Evolutionary conservation across 2,797 vertebrate genomes (phyloP).

Genomic region (Myripristis jacobus): DNA sequence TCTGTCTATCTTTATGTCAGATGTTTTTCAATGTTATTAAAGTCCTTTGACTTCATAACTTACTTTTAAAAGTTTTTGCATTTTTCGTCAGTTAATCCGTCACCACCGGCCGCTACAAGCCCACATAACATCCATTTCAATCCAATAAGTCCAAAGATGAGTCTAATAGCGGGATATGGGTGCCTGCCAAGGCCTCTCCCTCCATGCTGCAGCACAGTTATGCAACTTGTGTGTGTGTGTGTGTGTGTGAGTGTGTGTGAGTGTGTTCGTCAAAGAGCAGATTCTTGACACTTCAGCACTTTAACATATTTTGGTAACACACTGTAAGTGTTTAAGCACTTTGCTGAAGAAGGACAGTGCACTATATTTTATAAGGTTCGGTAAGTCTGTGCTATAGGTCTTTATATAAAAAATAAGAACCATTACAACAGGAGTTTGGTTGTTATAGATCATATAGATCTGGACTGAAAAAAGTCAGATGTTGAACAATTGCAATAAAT

Average conservation of each 20-base stretch:
- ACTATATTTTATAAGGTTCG: background rate
- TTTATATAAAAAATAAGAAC: too few species aligned
- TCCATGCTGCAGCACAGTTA: slow-evolving; percentile 35
- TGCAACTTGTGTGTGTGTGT: slow-evolving; percentile 27
- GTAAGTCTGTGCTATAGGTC: background rate
- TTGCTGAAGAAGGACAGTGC: background rate
- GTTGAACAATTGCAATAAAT: too few species aligned
- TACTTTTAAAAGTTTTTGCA: too few species aligned
- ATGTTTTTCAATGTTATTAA: slow-evolving; percentile 1
- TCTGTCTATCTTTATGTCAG: slow-evolving; percentile 25
- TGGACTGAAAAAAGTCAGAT: too few species aligned
- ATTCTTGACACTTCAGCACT: slow-evolving; percentile 32
- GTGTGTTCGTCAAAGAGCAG: slow-evolving; percentile 25
- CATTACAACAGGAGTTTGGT: background rate
- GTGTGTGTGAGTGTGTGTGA: slow-evolving; percentile 16
- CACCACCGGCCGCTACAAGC: slow-evolving; percentile 13
- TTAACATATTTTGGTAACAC: slow-evolving; percentile 29
- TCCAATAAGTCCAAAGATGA: slow-evolving; percentile 13
- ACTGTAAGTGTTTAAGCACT: slow-evolving; percentile 3
- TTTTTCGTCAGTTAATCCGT: slow-evolving; percentile 1
- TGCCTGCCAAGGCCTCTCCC: slow-evolving; percentile 36
- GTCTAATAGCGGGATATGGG: slow-evolving; percentile 46
- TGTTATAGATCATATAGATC: too few species aligned
- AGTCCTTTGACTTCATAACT: too few species aligned
- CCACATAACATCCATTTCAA: slow-evolving; percentile 16